Evolutionary conservation across 2,797 vertebrate genomes (phyloP), one percentile per base, ranked within the genome.

Genomic region (Synanceia verrucosa): DNA sequence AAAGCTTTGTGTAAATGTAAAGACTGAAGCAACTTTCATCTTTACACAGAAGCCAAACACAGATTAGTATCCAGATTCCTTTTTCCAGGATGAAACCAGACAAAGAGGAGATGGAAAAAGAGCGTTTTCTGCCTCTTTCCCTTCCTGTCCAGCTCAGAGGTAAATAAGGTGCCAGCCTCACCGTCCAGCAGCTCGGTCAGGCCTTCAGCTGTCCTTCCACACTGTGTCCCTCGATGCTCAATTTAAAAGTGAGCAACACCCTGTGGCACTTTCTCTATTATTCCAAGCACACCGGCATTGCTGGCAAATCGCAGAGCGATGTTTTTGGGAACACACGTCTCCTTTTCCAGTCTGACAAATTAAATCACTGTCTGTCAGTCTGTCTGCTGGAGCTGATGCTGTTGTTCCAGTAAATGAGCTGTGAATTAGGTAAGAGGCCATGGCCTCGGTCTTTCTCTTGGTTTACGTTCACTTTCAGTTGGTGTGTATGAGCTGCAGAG

Each of bases 151-250:
- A 43, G 46, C 59, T 72, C 50, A 71, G 68, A 76, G 46, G 67
- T 70, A 80, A 82, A 73, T 70, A 77, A 63, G 37, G 51, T 72
- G 73, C 50, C 77, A 70, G 74, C 69, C 70, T 29, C 36, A 43
- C 65, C 28, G 57, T 28, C 18, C 4, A 24, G 44, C n/a, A 52
- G 41, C 58, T 72, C 53, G 61, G 36, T 52, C 67, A 43, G 46
- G 43, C 37, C 46, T 60, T 29, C n/a, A 33, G 43, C 51, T 29
- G 26, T 61, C 12, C 1, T 71, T 57, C 39, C n/a, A 58, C 73
- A 56, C 7, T 36, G 41, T 57, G 56, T 75, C 76, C 64, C 79
- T n/a, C 55, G 51, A 48, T 68, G 72, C 52, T 81, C 78, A 76
- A 33, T 83, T 77, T 55, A 66, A 76, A 60, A 69, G 21, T 5